phyloP scores from a whole-genome alignment of 2,113 vertebrate species.

The Nyctereutes procyonoides region DNA sequence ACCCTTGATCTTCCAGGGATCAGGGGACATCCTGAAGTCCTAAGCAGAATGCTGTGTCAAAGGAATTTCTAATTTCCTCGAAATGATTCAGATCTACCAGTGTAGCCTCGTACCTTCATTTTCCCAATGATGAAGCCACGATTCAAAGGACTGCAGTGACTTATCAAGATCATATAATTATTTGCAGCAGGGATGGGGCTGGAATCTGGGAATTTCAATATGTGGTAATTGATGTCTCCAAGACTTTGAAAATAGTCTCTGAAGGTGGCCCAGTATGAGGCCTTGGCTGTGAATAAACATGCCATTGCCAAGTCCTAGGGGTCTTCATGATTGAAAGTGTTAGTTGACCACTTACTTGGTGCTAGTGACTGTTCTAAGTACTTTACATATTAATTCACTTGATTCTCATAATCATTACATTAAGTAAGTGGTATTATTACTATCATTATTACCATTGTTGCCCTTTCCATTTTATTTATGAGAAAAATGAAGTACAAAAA shows the following conservation, averaged over 20 bases:
- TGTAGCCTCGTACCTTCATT: not conserved
- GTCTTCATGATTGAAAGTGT: not conserved
- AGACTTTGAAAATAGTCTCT: conserved; percentile 32
- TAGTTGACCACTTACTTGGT: not conserved
- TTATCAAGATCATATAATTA: not conserved
- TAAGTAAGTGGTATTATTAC: not conserved
- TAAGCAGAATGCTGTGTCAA: not conserved
- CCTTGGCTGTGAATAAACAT: not conserved
- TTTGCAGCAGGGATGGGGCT: not conserved
- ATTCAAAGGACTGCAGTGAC: not conserved
- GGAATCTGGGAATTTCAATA: not conserved
- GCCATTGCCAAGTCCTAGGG: not conserved
- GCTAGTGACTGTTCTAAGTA: not conserved
- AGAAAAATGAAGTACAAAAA: conserved; percentile 22
- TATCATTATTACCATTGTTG: not conserved
- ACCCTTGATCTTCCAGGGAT: not conserved
- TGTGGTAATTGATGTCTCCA: not conserved
- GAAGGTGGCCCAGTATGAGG: not conserved
- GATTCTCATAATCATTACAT: not conserved
- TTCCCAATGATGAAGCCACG: not conserved
- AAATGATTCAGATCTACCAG: not conserved
- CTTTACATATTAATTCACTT: not conserved
- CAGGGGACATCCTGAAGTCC: not conserved
- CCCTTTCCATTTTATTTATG: not conserved
- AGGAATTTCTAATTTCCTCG: conserved; percentile 7